Conservation (phyloP, 2,797 vertebrate genomes). For the Tangara arthus region DNA sequence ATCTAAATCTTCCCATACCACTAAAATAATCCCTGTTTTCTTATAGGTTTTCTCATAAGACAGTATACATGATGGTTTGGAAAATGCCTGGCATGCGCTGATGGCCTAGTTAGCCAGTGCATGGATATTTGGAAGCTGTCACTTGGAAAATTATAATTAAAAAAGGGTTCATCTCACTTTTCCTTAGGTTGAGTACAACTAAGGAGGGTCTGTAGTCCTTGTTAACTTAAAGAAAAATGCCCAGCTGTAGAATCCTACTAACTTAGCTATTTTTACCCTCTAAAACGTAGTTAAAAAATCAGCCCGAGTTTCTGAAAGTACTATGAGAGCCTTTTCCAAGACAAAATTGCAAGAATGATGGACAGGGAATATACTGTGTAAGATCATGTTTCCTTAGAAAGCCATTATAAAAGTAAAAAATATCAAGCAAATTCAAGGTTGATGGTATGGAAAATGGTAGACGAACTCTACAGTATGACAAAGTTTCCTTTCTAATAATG, state of each 20-base stretch:
- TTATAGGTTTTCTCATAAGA: background rate
- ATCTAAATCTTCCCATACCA: background rate
- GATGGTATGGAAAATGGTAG: background rate
- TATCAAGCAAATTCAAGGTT: background rate
- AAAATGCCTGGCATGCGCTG: background rate
- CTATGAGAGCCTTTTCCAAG: background rate
- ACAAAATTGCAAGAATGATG: background rate
- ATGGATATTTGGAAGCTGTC: background rate
- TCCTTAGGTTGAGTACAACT: background rate
- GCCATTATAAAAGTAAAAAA: background rate
- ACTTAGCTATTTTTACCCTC: background rate
- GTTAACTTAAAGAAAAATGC: background rate
- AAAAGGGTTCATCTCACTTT: background rate
- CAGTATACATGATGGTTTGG: rapidly evolving
- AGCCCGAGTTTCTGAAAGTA: background rate
- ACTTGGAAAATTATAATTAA: background rate
- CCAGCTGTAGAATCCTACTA: background rate
- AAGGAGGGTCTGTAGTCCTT: background rate
- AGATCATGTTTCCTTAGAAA: background rate
- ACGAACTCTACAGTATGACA: background rate
- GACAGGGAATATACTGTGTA: background rate
- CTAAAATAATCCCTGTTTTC: background rate
- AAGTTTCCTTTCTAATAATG: background rate
- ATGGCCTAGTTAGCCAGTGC: background rate
- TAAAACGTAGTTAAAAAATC: background rate